Evolutionary conservation across 2,888 invertebrate genomes (phyloP).

Genomic region (Andrena minutula): DNA sequence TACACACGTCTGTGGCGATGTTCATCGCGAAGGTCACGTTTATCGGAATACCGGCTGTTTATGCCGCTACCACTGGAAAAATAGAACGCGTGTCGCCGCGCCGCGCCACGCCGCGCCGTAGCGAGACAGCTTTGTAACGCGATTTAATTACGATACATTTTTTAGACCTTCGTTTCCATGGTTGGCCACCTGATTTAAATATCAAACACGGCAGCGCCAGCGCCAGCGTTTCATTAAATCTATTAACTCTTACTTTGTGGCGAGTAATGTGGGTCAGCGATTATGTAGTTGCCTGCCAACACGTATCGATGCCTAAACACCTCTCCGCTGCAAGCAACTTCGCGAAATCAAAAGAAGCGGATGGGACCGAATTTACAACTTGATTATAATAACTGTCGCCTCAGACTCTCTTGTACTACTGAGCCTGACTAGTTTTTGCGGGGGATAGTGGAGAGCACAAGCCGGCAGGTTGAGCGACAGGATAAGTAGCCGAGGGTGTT

Average conservation of each 20-base stretch:
- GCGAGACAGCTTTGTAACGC: background rate
- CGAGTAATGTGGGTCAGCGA: conserved; percentile 6
- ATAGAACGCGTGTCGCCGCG: background rate
- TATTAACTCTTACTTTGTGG: background rate
- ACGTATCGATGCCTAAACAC: too few relatives aligned
- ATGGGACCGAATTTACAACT: too few relatives aligned
- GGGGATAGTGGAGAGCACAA: background rate
- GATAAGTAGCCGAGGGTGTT: background rate
- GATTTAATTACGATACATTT: conserved; percentile 1
- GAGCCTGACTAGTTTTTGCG: background rate
- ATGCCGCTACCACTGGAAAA: conserved; percentile 10
- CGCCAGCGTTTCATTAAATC: conserved; percentile 5
- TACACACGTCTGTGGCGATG: conserved; percentile 28
- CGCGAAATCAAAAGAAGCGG: too few relatives aligned
- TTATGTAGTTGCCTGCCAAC: background rate
- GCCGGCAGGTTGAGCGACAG: background rate
- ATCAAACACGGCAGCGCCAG: background rate
- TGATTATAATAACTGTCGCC: background rate
- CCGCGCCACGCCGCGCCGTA: background rate
- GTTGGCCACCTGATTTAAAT: conserved; percentile 6
- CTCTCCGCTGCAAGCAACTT: background rate
- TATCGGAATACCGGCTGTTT: conserved; percentile 33
- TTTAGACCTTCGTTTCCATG: background rate
- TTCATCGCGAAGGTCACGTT: conserved; percentile 56
- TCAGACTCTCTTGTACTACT: background rate